Evolutionary conservation across 2,113 vertebrate species (phyloP).

Genomic region (Scophthalmus maximus): DNA sequence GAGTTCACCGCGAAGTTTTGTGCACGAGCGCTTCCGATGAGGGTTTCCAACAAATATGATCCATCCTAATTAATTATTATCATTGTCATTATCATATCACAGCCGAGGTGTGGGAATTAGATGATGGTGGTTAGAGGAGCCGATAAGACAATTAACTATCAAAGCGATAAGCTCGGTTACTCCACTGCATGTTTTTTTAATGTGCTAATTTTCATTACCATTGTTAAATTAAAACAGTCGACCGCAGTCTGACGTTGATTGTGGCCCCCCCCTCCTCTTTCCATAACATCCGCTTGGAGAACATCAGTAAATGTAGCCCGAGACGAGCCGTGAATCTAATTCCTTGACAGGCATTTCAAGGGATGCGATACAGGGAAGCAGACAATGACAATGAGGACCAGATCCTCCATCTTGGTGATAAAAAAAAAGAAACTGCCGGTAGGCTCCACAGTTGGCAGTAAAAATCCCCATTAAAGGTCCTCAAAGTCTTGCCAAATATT

Average conservation of each 20-base stretch:
- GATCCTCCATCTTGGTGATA: background rate
- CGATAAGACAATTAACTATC: background rate
- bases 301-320: constrained; percentile 30
- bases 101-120: background rate
- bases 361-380: background rate
- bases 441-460: background rate
- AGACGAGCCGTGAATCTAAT: constrained; percentile 36
- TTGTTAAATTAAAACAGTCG: constrained; percentile 46
- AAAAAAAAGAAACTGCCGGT: background rate
- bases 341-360: constrained; percentile 19
- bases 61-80: no score
- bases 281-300: constrained; percentile 39
- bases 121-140: background rate
- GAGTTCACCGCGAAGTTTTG: no score
- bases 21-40: no score
- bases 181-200: constrained; percentile 18
- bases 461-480: background rate
- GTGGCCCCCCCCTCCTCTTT: constrained; percentile 2
- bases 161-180: background rate
- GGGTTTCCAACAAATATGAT: no score
- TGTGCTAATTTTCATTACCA: constrained; percentile 17
- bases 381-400: constrained; percentile 1
- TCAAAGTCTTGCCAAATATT: background rate
- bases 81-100: background rate
- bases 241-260: constrained; percentile 39